phyloP scores from a whole-genome alignment of 2,113 vertebrate species.

The Setophaga coronata region DNA sequence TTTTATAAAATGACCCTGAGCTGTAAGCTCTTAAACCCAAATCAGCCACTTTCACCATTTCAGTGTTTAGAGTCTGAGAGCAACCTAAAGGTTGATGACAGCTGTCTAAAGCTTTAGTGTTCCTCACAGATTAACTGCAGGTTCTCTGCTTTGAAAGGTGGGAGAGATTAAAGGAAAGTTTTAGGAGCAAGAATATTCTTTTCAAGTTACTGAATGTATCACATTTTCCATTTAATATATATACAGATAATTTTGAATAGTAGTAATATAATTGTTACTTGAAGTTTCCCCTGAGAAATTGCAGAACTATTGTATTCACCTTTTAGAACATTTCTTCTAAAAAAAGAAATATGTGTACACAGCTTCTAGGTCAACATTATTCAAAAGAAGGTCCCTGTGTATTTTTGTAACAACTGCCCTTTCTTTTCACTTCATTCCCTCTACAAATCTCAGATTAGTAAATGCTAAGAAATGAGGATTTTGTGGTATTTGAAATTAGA shows the following conservation, averaged over 20 bases:
- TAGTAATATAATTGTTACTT: neutral
- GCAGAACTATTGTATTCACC: neutral
- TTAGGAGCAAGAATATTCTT: neutral
- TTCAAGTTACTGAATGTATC: neutral
- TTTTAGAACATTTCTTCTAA: constrained; percentile 30
- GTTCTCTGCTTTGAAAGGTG: neutral
- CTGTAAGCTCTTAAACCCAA: neutral
- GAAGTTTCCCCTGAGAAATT: neutral
- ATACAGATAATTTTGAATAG: neutral
- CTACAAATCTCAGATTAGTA: neutral
- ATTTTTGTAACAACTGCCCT: neutral
- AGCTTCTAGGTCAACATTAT: constrained; percentile 28
- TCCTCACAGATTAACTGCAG: neutral
- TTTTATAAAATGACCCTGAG: neutral
- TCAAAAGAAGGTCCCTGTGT: neutral
- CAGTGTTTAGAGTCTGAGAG: neutral
- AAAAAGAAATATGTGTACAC: constrained; percentile 37
- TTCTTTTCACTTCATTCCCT: neutral
- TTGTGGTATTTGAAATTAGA: constrained; percentile 5
- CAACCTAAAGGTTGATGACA: neutral
- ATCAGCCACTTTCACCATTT: neutral
- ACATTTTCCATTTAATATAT: neutral
- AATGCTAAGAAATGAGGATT: neutral
- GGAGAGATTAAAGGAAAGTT: neutral
- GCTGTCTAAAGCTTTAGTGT: neutral